These are phyloP conservation scores for Melanotaenia maccullochi DNA, from an alignment of 2,797 vertebrate genomes.

Conservation along the genomic window DNA sequence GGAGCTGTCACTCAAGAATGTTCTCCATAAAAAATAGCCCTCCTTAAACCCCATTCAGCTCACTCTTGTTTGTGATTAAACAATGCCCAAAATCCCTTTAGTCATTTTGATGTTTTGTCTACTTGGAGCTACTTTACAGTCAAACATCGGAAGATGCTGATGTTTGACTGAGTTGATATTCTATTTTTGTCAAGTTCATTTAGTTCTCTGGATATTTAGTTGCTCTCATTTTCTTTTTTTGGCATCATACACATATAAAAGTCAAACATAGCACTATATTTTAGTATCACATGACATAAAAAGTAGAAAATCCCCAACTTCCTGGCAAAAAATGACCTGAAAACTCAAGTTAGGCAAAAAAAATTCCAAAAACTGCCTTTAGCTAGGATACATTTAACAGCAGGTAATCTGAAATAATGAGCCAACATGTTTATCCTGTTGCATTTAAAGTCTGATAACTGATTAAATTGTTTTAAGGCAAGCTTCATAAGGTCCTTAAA, in stretches of 20 bases:
- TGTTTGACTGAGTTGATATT: not conserved
- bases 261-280: not conserved
- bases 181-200: not conserved
- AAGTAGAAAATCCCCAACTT: not conserved
- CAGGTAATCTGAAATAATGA: no score
- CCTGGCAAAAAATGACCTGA: no score
- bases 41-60: slow-evolving; percentile 26
- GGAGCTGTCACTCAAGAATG: slow-evolving; percentile 77
- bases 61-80: slow-evolving; percentile 20
- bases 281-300: slow-evolving; percentile 1
- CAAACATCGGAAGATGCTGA: not conserved
- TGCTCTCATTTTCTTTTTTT: no score
- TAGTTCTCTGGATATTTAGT: not conserved
- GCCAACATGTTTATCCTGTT: no score
- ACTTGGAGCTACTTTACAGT: not conserved
- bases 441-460: no score
- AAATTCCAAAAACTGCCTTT: no score
- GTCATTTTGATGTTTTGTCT: no score
- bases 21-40: slow-evolving; percentile 49
- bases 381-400: no score
- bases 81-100: slow-evolving; percentile 6
- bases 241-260: not conserved
- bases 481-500: not conserved
- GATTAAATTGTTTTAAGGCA: no score
- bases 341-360: no score